phyloP scores from a whole-genome alignment of 2,888 invertebrate genomes.

The Mellilla xanthometata region DNA sequence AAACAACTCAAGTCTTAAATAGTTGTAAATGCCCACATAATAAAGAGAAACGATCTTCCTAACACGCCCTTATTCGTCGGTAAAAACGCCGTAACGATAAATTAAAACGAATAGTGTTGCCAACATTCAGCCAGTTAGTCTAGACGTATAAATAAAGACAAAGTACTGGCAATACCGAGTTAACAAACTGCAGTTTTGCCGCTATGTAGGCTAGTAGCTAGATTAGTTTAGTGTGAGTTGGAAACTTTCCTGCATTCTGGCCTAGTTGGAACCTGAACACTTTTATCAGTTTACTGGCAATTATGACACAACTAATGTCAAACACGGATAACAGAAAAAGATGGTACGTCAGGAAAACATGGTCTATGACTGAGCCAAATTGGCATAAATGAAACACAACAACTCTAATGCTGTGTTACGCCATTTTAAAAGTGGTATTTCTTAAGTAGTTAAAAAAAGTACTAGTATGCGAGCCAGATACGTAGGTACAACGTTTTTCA shows the following conservation, averaged over 20 bases:
- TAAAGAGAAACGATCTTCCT: slow-evolving; percentile 7
- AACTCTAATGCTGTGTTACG: too few species aligned
- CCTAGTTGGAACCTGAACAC: neutral
- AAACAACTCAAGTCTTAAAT: slow-evolving; percentile 3
- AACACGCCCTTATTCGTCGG: slow-evolving; percentile 5
- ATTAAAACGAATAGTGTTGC: slow-evolving; percentile 12
- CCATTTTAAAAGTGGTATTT: too few species aligned
- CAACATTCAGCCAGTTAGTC: neutral
- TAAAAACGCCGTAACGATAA: slow-evolving; percentile 3
- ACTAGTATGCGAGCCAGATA: too few species aligned
- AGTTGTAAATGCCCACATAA: slow-evolving; percentile 4
- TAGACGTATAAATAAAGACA: slow-evolving; percentile 13
- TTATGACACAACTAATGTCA: too few species aligned
- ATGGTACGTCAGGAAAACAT: too few species aligned
- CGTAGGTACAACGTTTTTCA: too few species aligned
- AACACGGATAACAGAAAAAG: too few species aligned
- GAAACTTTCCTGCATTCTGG: slow-evolving; percentile 1
- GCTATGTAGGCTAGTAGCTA: neutral
- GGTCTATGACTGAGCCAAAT: too few species aligned
- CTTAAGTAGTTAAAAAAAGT: too few species aligned
- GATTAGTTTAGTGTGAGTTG: slow-evolving; percentile 3
- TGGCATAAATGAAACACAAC: too few species aligned
- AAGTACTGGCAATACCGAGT: slow-evolving; percentile 1
- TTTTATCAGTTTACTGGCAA: too few species aligned
- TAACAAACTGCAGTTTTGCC: slow-evolving; percentile 9